phyloP scores from a whole-genome alignment of 1,140 invertebrate genomes.

The Philaenus spumarius region DNA sequence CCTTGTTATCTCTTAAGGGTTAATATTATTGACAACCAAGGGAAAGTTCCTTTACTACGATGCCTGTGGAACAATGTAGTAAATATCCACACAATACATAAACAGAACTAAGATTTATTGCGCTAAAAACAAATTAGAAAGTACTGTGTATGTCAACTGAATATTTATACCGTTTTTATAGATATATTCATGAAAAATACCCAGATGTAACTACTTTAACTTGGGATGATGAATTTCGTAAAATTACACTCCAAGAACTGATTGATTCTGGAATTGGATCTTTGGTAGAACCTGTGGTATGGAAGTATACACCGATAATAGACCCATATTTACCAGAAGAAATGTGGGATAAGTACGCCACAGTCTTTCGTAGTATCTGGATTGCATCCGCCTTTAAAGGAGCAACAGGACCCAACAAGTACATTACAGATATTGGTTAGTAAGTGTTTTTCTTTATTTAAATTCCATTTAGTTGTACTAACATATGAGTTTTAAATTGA shows the following conservation, averaged over 20 bases:
- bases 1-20: no score
- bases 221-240: conserved; percentile 60
- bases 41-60: no score
- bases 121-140: no score
- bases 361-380: conserved; percentile 53
- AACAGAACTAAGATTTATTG: no score
- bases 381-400: conserved; percentile 57
- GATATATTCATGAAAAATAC: conserved; percentile 34
- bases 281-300: conserved; percentile 48
- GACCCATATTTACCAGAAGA: not conserved
- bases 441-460: no score
- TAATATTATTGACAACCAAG: no score
- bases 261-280: conserved; percentile 39
- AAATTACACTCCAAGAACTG: conserved; percentile 39
- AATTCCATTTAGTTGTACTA: no score
- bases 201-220: conserved; percentile 41
- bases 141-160: no score
- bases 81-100: no score
- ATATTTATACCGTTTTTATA: conserved; percentile 6
- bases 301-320: conserved; percentile 29
- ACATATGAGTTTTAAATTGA: no score
- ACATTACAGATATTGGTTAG: conserved; percentile 44
- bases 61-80: no score
- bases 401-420: conserved; percentile 44
- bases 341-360: conserved; percentile 18